Evolutionary conservation across 2,797 vertebrate genomes (phyloP).

Genomic region (Esox masquinongy): DNA sequence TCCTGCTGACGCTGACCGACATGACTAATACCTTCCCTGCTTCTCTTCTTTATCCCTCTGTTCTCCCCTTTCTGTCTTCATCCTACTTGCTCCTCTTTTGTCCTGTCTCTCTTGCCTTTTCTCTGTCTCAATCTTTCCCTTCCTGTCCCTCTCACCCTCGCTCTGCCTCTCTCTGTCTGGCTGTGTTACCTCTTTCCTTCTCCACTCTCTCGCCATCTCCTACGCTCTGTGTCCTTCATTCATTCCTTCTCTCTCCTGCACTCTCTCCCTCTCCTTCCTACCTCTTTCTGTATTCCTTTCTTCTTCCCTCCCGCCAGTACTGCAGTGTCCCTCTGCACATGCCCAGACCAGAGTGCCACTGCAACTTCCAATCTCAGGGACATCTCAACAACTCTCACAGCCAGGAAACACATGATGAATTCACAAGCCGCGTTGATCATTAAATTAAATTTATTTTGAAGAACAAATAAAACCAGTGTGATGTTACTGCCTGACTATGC

Average conservation of each 20-base stretch:
- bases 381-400: conserved; percentile 50
- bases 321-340: conserved; percentile 74
- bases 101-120: too few species aligned
- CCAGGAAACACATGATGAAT: not conserved
- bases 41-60: too few species aligned
- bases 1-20: too few species aligned
- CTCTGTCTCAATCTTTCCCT: not conserved
- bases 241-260: not conserved
- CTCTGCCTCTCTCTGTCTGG: not conserved
- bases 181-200: not conserved
- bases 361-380: conserved; percentile 61
- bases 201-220: not conserved
- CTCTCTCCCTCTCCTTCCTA: not conserved
- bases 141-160: not conserved
- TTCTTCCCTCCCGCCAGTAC: conserved; percentile 53
- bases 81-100: too few species aligned
- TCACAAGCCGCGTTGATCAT: not conserved
- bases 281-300: conserved; percentile 23
- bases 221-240: too few species aligned
- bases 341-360: conserved; percentile 65
- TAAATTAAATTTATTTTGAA: not conserved
- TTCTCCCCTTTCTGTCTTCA: too few species aligned
- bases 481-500: not conserved
- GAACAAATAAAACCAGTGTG: not conserved
- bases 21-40: too few species aligned